These are phyloP conservation scores for Ranitomeya imitator DNA, from an alignment of 2,113 vertebrate genomes.

Conservation along the genomic window DNA sequence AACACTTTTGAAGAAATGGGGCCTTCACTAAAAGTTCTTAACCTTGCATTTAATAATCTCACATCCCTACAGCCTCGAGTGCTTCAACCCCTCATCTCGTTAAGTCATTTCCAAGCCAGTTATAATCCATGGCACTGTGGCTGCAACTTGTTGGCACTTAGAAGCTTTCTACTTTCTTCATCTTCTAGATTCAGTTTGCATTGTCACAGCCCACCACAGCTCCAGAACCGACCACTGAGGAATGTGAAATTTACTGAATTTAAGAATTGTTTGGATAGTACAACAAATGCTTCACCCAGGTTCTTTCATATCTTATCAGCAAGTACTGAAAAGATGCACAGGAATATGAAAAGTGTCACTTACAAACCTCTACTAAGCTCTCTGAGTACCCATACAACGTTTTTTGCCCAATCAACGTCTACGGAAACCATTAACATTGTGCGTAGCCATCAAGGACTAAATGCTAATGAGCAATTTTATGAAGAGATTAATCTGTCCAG, in stretches of 20 bases:
- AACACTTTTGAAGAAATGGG: slow-evolving; percentile 72
- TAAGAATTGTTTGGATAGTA: slow-evolving; percentile 62
- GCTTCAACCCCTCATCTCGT: slow-evolving; percentile 72
- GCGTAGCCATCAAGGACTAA: slow-evolving; percentile 50
- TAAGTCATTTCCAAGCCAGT: slow-evolving; percentile 71
- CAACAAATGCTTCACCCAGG: slow-evolving; percentile 35
- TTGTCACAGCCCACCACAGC: slow-evolving; percentile 66
- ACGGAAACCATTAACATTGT: slow-evolving; percentile 35
- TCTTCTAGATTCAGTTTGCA: slow-evolving; percentile 68
- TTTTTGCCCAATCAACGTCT: background rate
- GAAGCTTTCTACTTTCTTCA: slow-evolving; percentile 70
- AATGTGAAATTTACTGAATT: slow-evolving; percentile 65
- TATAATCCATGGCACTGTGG: slow-evolving; percentile 77
- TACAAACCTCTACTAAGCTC: slow-evolving; percentile 3
- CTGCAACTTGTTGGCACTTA: slow-evolving; percentile 69
- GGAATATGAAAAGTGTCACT: slow-evolving; percentile 2
- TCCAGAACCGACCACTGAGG: slow-evolving; percentile 68
- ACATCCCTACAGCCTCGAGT: slow-evolving; percentile 72
- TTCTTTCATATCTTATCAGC: background rate
- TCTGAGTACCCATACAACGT: background rate
- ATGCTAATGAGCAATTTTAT: slow-evolving; percentile 41
- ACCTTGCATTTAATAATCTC: slow-evolving; percentile 78
- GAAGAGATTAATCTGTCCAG: slow-evolving; percentile 66
- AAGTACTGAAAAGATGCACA: background rate
- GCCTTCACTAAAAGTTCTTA: slow-evolving; percentile 73